Base-by-base conservation (phyloP, 2,888 invertebrate genomes). In the Pyrocoelia pectoralis region DNA sequence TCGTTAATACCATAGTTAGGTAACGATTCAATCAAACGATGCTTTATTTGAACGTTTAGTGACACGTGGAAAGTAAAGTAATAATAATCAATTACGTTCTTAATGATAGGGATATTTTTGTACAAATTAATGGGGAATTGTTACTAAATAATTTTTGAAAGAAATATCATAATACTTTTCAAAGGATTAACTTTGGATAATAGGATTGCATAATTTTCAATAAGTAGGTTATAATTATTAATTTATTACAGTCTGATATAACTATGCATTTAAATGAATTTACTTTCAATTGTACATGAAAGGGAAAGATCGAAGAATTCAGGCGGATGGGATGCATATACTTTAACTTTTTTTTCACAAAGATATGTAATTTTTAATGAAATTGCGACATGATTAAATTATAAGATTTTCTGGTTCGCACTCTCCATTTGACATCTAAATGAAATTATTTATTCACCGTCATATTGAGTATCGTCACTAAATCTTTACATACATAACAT, bases 171-270 rank as follows among this genome's bases (percentile, higher is more conserved):
- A 24, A 24, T 24, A 24, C 24, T 6, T 24, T 24, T 24, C 24
- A 24, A 6, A 24, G 24, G 24, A 24, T n/a, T 33, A n/a, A n/a
- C 33, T n/a, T n/a, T 10, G 9, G 33, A n/a, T 33, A n/a, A 33
- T 33, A 33, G 8, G 33, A 8, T 33, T 33, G n/a, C 33, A n/a
- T 33, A 33, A 33, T 33, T 8, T 33, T n/a, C 9, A 33, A n/a
- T 33, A 33, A 33, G 33, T 33, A 48, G 15, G n/a, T 48, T 48
- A 19, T 19, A n/a, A 18, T 48, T 17, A 48, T 19, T 17, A 48
- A n/a, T 48, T 17, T 48, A 48, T 15, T 48, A 48, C 48, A 48
- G 1, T 18, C 15, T 48, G 19, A 48, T 48, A 18, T 18, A n/a
- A 15, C 14, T 48, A 14, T 48, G n/a, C 19, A 48, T 18, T 48